A percentile compares a stretch with the other conserved stretches of the same genome.
These are phyloP conservation scores for Lepus timidus DNA, from an alignment of 2,113 vertebrate species.

Conservation along the genomic window DNA sequence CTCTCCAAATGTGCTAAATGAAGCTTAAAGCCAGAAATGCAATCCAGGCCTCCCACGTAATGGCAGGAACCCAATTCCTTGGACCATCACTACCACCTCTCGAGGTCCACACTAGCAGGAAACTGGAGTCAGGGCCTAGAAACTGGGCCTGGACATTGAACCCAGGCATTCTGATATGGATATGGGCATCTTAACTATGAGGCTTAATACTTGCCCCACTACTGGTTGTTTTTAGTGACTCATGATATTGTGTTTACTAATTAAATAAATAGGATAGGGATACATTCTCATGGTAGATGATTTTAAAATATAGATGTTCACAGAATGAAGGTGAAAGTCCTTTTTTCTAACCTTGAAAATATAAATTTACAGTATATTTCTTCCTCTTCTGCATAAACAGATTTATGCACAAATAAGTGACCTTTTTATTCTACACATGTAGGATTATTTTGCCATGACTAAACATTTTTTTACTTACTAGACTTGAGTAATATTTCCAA, in stretches of 20 bases:
- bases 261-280: neutral
- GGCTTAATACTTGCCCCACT: neutral
- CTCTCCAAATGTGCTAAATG: no score
- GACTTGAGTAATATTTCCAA: neutral
- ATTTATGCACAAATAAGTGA: neutral
- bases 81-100: no score
- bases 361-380: neutral
- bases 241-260: neutral
- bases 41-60: no score
- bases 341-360: neutral
- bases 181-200: no score
- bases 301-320: neutral
- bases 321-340: neutral
- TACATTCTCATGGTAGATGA: slow-evolving; percentile 6
- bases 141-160: no score
- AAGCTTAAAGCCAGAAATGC: no score
- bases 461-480: neutral
- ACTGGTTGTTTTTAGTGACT: neutral
- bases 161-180: no score
- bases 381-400: neutral
- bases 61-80: no score
- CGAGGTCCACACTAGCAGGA: no score
- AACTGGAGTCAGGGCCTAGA: no score
- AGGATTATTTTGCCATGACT: neutral
- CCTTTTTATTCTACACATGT: neutral